Evolutionary conservation across 35 echinoderm and acorn worm species (phyloP), one percentile per base, ranked within the genome.

Genomic region (Eucidaris tribuloides): DNA sequence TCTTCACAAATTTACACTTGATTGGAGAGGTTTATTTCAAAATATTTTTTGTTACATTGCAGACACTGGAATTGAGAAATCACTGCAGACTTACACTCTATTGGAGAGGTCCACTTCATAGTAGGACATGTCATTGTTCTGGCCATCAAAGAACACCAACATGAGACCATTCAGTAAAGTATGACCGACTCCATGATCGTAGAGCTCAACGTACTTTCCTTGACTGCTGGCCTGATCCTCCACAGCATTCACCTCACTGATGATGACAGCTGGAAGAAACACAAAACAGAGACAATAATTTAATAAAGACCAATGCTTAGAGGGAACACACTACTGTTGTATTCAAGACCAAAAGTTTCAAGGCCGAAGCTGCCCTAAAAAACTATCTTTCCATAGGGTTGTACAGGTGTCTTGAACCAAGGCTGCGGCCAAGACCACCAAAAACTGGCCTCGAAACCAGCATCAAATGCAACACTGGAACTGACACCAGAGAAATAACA

Each of bases 71-170:
- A n/a, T n/a, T n/a, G n/a, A n/a, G n/a, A n/a, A n/a, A n/a, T n/a
- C n/a, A n/a, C n/a, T n/a, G n/a, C n/a, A n/a, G 11, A 74, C 68
- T 74, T 40, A 74, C 68, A 74, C 24, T 74, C 68, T 74, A 17
- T 44, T 44, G 18, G 68, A 90, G 15, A 99, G 82, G 56, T 99
- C 91, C 11, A 99, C 42, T 77, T 99, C 96, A 85, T 65, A 90
- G 90, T 99, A 99, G 4, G 96, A 99, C 18, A 82, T 65, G 52
- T 90, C 96, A 15, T 84, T 42, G 88, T 99, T 87, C 25, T 35
- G 81, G 44, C 96, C 96, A 74, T 99, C 83, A 24, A 87, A 93
- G 71, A 99, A 93, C 6, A 99, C 91, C 25, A 99, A 57, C 3
- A 92, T 77, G 25, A 90, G 45, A 2, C 84, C 87, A 55, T 92